phyloP scores from a whole-genome alignment of 2,113 vertebrate genomes.

The Toxotes chatareus region DNA sequence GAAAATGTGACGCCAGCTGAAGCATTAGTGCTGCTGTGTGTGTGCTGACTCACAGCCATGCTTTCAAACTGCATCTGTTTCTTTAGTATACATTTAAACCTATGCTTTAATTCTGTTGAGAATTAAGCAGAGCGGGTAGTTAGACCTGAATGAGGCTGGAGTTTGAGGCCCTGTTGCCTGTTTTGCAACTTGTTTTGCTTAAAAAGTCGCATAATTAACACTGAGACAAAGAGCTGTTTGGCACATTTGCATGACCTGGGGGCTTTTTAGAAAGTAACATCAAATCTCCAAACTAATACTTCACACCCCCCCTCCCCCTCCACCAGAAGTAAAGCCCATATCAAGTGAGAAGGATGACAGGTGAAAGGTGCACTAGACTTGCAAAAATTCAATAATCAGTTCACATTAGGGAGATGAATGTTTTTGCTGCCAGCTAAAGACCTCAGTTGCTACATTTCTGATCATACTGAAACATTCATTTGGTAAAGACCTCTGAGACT shows the following conservation, averaged over 20 bases:
- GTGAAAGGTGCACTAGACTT: slow-evolving; percentile 19
- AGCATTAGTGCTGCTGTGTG: background rate
- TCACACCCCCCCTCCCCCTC: background rate
- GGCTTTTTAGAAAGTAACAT: slow-evolving; percentile 1
- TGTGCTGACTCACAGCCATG: background rate
- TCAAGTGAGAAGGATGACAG: slow-evolving; percentile 2
- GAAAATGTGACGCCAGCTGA: background rate
- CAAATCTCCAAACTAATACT: slow-evolving; percentile 10
- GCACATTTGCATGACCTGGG: background rate
- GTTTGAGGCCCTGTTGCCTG: background rate
- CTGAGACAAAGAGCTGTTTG: background rate
- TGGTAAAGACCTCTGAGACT: slow-evolving; percentile 30
- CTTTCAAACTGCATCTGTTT: background rate
- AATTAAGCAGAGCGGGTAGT: background rate
- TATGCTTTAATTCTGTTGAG: background rate
- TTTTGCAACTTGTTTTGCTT: background rate
- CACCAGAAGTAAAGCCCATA: background rate
- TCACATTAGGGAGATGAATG: slow-evolving; percentile 27
- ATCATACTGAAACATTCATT: slow-evolving; percentile 23
- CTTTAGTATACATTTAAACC: background rate
- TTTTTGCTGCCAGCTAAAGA: slow-evolving; percentile 27
- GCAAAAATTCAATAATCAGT: slow-evolving; percentile 9
- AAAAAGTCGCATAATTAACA: slow-evolving; percentile 1
- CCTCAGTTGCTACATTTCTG: slow-evolving; percentile 29
- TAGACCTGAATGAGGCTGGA: background rate